Percentiles rank a stretch among this genome's conserved stretches.
These are phyloP conservation scores for Thecophora atra DNA, from an alignment of 2,888 invertebrate species.

Conservation along the genomic window DNA sequence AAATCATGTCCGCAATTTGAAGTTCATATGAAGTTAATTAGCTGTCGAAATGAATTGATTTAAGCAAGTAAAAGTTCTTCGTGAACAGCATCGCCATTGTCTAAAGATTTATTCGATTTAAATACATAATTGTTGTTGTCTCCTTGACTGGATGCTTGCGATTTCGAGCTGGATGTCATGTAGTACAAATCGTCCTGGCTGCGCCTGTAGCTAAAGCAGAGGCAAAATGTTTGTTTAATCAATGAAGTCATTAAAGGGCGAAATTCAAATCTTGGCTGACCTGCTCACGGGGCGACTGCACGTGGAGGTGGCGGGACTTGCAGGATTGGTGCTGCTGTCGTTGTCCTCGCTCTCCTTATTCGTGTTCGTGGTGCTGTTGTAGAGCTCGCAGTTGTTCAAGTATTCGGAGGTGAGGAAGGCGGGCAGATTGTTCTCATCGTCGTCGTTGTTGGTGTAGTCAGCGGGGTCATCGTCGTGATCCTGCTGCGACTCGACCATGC, in stretches of 20 bases:
- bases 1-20: no score
- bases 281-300: constrained; percentile 69
- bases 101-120: constrained; percentile 60
- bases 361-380: constrained; percentile 62
- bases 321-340: constrained; percentile 60
- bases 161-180: constrained; percentile 64
- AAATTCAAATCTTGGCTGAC: constrained; percentile 51
- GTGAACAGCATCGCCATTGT: constrained; percentile 48
- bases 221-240: constrained; percentile 1
- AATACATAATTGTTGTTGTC: constrained; percentile 54
- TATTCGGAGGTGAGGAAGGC: constrained; percentile 81
- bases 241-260: neutral
- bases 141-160: constrained; percentile 60
- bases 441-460: constrained; percentile 67
- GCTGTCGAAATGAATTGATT: constrained; percentile 8
- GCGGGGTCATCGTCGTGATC: constrained; percentile 67
- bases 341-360: constrained; percentile 62
- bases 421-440: constrained; percentile 74
- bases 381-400: constrained; percentile 70
- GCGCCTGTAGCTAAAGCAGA: constrained; percentile 63
- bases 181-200: constrained; percentile 69
- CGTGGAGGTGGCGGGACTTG: constrained; percentile 61
- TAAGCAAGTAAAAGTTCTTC: constrained; percentile 60
- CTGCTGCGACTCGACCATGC: constrained; percentile 86
- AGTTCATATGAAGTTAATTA: no score